A percentile compares a stretch with the other conserved stretches of the same genome.
Evolutionary conservation across 2,113 vertebrate genomes (phyloP).

Genomic region (Entomyzon cyanotis): DNA sequence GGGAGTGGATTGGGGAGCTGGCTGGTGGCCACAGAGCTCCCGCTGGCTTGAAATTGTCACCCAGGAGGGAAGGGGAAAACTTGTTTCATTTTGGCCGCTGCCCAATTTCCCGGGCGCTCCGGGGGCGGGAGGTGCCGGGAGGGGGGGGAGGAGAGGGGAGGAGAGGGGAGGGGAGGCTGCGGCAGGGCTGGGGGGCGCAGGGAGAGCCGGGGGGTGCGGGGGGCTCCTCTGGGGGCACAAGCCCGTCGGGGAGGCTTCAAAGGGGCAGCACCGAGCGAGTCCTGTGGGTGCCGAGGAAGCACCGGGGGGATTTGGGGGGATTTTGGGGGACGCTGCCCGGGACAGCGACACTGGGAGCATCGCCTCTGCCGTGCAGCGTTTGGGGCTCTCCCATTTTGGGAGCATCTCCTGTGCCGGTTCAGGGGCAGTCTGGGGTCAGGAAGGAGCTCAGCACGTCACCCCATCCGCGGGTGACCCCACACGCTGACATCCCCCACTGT

Average conservation of each 20-base stretch:
- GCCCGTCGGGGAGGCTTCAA: accelerated
- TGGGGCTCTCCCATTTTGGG: neutral
- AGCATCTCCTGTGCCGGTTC: neutral
- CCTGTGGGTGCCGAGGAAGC: accelerated
- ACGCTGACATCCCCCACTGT: accelerated
- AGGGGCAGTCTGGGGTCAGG: neutral
- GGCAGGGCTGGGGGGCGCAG: too few relatives aligned
- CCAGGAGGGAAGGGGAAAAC: neutral
- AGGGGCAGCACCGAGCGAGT: neutral
- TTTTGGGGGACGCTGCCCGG: neutral
- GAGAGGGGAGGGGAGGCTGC: neutral
- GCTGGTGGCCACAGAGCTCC: neutral
- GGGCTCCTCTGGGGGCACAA: neutral
- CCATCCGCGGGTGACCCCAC: accelerated
- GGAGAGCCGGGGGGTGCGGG: neutral
- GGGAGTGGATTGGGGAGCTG: neutral
- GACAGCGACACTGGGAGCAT: accelerated
- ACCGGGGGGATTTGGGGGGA: neutral
- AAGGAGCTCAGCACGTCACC: neutral
- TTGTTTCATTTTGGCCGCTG: constrained; percentile 3
- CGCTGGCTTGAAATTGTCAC: constrained; percentile 8
- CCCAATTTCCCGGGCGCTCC: neutral
- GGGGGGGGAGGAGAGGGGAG: neutral
- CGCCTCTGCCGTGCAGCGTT: accelerated
- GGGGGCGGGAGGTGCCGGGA: neutral